Base-by-base conservation (phyloP, 2,113 vertebrate species). In the Bujurquina vittata region DNA sequence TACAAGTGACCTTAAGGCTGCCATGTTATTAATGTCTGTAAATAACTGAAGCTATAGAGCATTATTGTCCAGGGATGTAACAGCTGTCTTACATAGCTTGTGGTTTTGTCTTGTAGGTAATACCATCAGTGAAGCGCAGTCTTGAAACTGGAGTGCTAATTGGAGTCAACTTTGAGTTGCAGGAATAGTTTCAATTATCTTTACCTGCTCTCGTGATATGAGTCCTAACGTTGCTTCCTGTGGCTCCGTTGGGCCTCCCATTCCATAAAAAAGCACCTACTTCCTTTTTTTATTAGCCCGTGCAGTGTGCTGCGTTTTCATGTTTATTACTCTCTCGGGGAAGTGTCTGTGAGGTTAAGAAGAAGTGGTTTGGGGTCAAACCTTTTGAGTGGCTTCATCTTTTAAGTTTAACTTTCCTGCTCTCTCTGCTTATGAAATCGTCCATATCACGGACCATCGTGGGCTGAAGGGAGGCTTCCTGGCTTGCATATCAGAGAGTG, bases 31-130 rank as follows among this genome's bases (percentile, higher is more conserved):
- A 72, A 72, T 72, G 67, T 72, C 67, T 72, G 67, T 72, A 72
- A 72, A 72, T 72, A 72, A 72, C 67, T 72, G 46, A n/a, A 33
- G 46, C 46, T 54, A 33, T 54, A 33, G 14, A 72, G 46, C 18
- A 72, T 72, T 72, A 72, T 85, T 84, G 87, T 69, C 87, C 55
- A 63, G 88, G 82, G 88, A 87, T 40, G 72, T 17, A 74, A 61
- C 75, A 22, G 8, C 1, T 62, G 74, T 76, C 83, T 90, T 59
- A 65, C 20, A 26, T 76, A 72, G 46, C 46, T 72, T 72, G 46
- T 54, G 7, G 46, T 52, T 72, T 54, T 72, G 67, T 33, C 26
- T 72, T 54, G 12, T 54, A 54, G 67, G 18, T n/a, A 72, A 54
- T 72, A 52, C n/a, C 67, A 26, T 33, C 26, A 72, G 46, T 72